These are phyloP conservation scores for Gadus chalcogrammus DNA, from an alignment of 2,113 vertebrate genomes.

Conservation along the genomic window DNA sequence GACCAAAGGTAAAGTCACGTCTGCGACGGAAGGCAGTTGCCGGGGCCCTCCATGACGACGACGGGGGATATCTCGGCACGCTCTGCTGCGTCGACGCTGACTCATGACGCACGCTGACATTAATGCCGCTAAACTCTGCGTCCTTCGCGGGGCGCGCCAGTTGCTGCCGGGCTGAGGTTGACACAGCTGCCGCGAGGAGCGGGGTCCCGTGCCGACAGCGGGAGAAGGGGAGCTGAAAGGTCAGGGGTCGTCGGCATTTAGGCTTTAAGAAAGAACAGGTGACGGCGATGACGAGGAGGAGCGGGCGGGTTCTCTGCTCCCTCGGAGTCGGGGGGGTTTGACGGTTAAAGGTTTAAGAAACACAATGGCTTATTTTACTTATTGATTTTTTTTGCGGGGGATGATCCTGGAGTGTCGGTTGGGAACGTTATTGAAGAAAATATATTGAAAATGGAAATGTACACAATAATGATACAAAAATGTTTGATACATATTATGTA, in stretches of 20 bases:
- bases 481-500: too few species aligned
- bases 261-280: slow-evolving; percentile 73
- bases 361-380: too few species aligned
- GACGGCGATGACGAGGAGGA: slow-evolving; percentile 49
- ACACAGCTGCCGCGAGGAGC: slow-evolving; percentile 73
- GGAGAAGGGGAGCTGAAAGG: slow-evolving; percentile 65
- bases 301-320: too few species aligned
- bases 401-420: too few species aligned
- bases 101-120: slow-evolving; percentile 57
- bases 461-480: too few species aligned
- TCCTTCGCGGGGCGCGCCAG: slow-evolving; percentile 70
- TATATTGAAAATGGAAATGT: too few species aligned
- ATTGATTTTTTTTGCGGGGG: too few species aligned
- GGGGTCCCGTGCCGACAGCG: slow-evolving; percentile 42
- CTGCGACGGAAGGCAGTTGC: too few species aligned
- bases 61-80: slow-evolving; percentile 10
- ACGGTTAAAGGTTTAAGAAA: neutral
- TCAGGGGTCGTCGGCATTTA: slow-evolving; percentile 68
- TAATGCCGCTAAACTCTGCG: slow-evolving; percentile 46
- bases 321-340: neutral
- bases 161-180: slow-evolving; percentile 69
- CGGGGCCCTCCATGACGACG: too few species aligned
- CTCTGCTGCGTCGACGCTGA: slow-evolving; percentile 45
- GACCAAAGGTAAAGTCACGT: too few species aligned
- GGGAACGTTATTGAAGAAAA: too few species aligned